Evolutionary conservation across 1,140 invertebrate genomes (phyloP), one percentile per base, ranked within the genome.

Genomic region (Ooceraea biroi): DNA sequence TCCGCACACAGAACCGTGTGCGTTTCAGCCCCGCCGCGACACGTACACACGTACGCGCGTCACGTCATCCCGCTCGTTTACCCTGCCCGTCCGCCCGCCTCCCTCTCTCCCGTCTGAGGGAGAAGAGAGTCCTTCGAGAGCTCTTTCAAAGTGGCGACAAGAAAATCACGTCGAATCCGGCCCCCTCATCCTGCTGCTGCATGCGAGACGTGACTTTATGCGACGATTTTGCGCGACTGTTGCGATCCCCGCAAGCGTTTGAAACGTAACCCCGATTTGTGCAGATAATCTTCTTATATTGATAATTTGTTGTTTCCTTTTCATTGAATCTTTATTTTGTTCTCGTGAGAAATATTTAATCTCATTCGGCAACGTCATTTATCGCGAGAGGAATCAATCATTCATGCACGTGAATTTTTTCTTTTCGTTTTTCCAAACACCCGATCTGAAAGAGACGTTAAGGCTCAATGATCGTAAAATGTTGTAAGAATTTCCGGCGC

Each of bases 61-160:
- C 77, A 82, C 77, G 55, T 82, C 68, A 58, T 72, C 66, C 41
- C 55, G 68, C n/a, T 52, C 41, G 57, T 36, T 36, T 36, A 36
- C 36, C 55, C 52, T 80, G 8, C 36, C 36, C 57, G 44, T 36
- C 14, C 27, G 44, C 3, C 22, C 65, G 60, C 44, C 58, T 19
- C 0, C 0, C 57, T 52, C 36, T 4, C 11, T 25, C 36, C 22
- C 17, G 68, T 10, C 5, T 17, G 46, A 50, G 22, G 19, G 44
- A 30, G 48, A 41, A 57, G 65, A 71, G 36, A 80, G 36, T 11
- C 36, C 36, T 36, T 36, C 36, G 25, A 50, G 11, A 50, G 1
- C 30, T 48, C 44, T 69, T 69, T 48, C 46, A 68, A 78, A 69
- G 36, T 78, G 63, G 65, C 52, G 76, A n/a, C 50, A 69, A 80